Conservation (phyloP, 92 coral and sea anemone genomes). For the Paramuricea clavata region DNA sequence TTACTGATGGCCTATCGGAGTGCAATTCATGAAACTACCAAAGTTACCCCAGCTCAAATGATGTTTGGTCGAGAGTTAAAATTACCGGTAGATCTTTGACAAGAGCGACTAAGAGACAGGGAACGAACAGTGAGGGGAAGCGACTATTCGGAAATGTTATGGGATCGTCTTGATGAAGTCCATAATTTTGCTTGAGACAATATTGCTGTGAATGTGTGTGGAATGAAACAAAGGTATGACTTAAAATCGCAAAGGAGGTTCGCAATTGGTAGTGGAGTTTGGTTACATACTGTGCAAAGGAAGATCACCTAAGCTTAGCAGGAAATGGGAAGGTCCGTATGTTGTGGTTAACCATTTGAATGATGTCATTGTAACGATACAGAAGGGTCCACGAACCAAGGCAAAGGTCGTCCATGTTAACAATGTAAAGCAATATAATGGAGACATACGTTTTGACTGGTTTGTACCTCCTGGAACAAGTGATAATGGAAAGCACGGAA, state of each 20-base stretch:
- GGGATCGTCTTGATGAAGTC: background rate
- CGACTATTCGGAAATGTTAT: background rate
- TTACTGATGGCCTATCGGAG: constrained; percentile 62
- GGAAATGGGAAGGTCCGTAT: constrained; percentile 13
- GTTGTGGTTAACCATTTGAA: background rate
- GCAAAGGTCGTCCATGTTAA: background rate
- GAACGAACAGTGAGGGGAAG: too few species aligned
- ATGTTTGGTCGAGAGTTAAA: constrained; percentile 53
- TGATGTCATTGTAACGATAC: background rate
- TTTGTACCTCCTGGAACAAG: background rate
- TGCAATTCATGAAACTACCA: constrained; percentile 58
- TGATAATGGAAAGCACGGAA: too few species aligned
- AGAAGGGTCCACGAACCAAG: constrained; percentile 6
- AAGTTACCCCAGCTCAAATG: constrained; percentile 36
- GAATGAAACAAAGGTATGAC: constrained; percentile 3
- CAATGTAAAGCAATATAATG: background rate
- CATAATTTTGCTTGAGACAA: constrained; percentile 2
- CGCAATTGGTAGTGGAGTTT: background rate
- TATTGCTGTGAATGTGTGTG: background rate
- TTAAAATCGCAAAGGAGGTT: background rate
- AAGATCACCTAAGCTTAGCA: background rate
- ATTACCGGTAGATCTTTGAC: background rate
- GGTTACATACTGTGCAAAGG: background rate
- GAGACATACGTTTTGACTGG: background rate
- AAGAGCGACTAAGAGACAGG: constrained; percentile 5